Evolutionary conservation across 2,113 vertebrate species (phyloP), one percentile per base, ranked within the genome.

Genomic region (Alligator sinensis): DNA sequence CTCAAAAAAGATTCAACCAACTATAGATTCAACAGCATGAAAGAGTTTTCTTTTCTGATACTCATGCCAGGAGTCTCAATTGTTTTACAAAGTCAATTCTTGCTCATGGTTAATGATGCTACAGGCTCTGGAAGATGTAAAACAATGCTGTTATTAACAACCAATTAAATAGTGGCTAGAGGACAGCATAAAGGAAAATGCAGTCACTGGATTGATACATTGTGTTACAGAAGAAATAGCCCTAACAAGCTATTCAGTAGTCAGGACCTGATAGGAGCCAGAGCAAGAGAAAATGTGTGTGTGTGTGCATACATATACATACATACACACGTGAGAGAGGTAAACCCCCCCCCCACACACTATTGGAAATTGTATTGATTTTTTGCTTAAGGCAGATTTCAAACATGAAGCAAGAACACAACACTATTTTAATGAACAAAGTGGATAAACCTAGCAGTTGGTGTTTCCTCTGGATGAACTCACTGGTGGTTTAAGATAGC

Each of bases 311-410:
- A 38, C 38, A 38, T 38, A 38, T 38, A 38, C 38, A 38, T 5
- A 38, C 38, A 38, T 8, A 38, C 6, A 38, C 38, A 38, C 38
- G 7, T 38, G 38, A 38, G 38, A 38, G 34, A 34, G 34, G 34
- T 34, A 34, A 34, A 34, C 4, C 4, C 4, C 4, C 4, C 34
- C 34, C 34, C 34, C 34, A 38, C 38, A 38, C 38, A 38, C 38
- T 38, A 38, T 66, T 80, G 77, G 24, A 95, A 87, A 86, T 27
- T 61, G 4, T 54, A 94, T 78, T 62, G 62, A 84, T 75, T 22
- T 88, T n/a, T 54, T 2, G 1, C 81, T 62, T 58, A 68, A 86
- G 13, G 22, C 80, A 86, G 16, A 74, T 4, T 11, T 38, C 15
- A 90, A 91, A 84, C 8, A 82, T 85, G 60, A 90, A 57, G 4